phyloP scores from a whole-genome alignment of 2,797 vertebrate genomes.

The Oryzias dopingdopingensis region DNA sequence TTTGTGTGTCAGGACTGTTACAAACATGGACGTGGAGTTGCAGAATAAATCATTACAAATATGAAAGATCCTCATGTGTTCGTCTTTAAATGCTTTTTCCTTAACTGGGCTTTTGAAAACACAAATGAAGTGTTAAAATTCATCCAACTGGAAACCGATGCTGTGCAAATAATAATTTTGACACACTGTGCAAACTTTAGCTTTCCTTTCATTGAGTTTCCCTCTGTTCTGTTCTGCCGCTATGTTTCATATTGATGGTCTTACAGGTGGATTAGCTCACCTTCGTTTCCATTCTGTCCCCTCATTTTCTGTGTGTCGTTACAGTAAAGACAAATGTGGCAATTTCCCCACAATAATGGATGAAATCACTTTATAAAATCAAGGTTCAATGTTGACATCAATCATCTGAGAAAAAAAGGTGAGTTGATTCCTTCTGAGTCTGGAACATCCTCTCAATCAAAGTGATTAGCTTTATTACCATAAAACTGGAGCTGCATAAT shows the following conservation, averaged over 20 bases:
- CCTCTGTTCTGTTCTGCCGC: slow-evolving; percentile 15
- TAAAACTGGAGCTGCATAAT: slow-evolving; percentile 37
- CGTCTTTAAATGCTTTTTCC: too few relatives aligned
- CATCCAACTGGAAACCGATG: too few relatives aligned
- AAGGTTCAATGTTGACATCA: slow-evolving; percentile 39
- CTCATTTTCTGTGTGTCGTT: slow-evolving; percentile 4
- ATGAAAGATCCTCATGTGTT: too few relatives aligned
- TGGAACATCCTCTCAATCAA: slow-evolving; percentile 38
- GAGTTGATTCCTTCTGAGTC: slow-evolving; percentile 12
- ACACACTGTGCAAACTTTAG: neutral
- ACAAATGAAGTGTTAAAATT: too few relatives aligned
- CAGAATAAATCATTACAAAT: too few relatives aligned
- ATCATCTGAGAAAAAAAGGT: slow-evolving; percentile 28
- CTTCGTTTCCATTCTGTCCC: neutral
- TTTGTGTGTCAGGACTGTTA: too few relatives aligned
- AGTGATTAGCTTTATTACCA: slow-evolving; percentile 45
- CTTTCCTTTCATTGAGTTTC: neutral
- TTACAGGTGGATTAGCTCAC: slow-evolving; percentile 2
- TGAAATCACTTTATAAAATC: slow-evolving; percentile 29
- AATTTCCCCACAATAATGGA: slow-evolving; percentile 19
- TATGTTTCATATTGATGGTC: neutral
- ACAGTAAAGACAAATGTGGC: slow-evolving; percentile 21
- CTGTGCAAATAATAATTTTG: neutral
- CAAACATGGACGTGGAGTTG: too few relatives aligned
- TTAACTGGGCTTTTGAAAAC: too few relatives aligned